phyloP scores from a whole-genome alignment of 2,797 vertebrate genomes.

The Falco biarmicus region DNA sequence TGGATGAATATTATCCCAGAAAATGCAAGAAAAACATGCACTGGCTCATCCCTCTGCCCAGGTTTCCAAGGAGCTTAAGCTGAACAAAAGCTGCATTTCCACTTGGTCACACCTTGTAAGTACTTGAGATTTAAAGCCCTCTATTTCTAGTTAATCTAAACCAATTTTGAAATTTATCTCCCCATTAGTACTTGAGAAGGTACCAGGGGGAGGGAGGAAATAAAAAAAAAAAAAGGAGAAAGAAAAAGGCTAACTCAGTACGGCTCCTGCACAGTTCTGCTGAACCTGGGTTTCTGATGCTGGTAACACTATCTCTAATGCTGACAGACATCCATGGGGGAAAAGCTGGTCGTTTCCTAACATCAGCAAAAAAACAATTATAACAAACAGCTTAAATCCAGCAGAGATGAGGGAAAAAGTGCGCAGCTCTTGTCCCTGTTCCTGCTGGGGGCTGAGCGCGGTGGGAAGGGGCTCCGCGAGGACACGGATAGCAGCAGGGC shows the following conservation, averaged over 20 bases:
- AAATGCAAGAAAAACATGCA: slow-evolving; percentile 68
- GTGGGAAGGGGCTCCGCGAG: not conserved
- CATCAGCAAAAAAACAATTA: slow-evolving; percentile 33
- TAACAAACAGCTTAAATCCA: slow-evolving; percentile 34
- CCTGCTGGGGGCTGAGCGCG: not conserved
- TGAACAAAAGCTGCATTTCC: slow-evolving; percentile 68
- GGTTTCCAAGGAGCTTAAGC: slow-evolving; percentile 53
- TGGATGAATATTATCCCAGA: slow-evolving; percentile 48
- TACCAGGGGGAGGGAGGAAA: not conserved
- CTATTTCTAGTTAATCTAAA: slow-evolving; percentile 67
- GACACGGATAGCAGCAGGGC: not conserved
- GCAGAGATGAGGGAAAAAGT: not conserved
- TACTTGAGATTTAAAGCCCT: slow-evolving; percentile 64
- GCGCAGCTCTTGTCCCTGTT: fast-evolving
- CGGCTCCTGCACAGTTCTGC: slow-evolving; percentile 22
- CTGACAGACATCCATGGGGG: slow-evolving; percentile 5
- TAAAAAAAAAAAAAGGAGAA: not conserved
- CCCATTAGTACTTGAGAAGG: slow-evolving; percentile 51
- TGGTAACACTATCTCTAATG: slow-evolving; percentile 47
- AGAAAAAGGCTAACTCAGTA: slow-evolving; percentile 3
- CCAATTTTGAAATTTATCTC: slow-evolving; percentile 57
- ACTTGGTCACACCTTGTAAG: slow-evolving; percentile 72
- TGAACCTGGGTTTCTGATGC: slow-evolving; percentile 40
- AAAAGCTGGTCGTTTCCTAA: not conserved
- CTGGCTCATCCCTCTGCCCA: slow-evolving; percentile 51